Base-by-base conservation (phyloP, 2,113 vertebrate genomes). In the Raja brachyura region DNA sequence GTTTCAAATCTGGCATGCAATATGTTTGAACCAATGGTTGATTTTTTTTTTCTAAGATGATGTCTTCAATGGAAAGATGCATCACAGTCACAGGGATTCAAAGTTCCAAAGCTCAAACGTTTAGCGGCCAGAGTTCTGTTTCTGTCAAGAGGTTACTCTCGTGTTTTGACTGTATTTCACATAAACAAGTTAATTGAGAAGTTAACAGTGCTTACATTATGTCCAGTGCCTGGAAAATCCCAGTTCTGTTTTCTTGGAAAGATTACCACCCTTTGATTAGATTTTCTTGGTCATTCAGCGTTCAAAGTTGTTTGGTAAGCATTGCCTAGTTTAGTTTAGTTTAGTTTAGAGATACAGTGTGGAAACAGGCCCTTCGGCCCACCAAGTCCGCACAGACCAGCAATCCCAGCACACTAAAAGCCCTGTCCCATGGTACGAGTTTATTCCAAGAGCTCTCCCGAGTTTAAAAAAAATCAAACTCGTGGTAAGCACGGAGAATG, bases 51-150 rank as follows among this genome's bases (percentile, higher is more conserved):
- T 83, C 48, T 54, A 56, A 83, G 48, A 83, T 83, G 54, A 54
- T 8, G 56, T 28, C 20, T 83, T 22, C 48, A 18, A 83, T 59
- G 48, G 10, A 25, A 83, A 56, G 20, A 59, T 83, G 48, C 20
- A 10, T 13, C 25, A 54, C 79, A 25, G 48, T 25, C 16, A 33
- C 76, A 76, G 76, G 33, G 76, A 33, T 78, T 22, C 13, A 33
- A 48, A 78, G 76, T 78, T 78, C 48, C 13, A 33, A 48, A 16
- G 31, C 33, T 79, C 20, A 22, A 83, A 83, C 56, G 48, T 56
- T 83, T 83, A 83, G 56, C 48, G 56, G 48, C 48, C 79, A 83
- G 22, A 25, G 79, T 83, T 83, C 20, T 83, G 79, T 83, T 83
- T 83, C 56, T 59, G 22, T 10, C 79, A 59, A 56, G 22, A 28